These are phyloP conservation scores for Stictonetta naevosa DNA, from an alignment of 2,113 vertebrate genomes.

Conservation along the genomic window DNA sequence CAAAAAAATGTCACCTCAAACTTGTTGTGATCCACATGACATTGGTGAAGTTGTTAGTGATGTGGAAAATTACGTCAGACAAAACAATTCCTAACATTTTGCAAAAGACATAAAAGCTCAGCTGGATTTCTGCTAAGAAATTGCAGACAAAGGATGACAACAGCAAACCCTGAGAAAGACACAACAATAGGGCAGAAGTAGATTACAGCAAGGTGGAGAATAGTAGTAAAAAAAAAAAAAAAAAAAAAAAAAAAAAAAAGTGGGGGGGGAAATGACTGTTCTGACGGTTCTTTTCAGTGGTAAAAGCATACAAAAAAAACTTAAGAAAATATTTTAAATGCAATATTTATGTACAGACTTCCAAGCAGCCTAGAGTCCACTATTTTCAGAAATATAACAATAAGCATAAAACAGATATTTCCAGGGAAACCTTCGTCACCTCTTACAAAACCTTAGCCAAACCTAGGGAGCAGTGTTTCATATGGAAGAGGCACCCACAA, in stretches of 20 bases:
- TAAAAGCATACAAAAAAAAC: background rate
- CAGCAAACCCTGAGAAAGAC: background rate
- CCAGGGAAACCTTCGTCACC: background rate
- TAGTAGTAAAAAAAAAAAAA: background rate
- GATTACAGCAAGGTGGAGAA: background rate
- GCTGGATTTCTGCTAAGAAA: background rate
- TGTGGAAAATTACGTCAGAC: background rate
- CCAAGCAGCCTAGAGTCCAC: background rate
- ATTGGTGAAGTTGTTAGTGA: background rate
- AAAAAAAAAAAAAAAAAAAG: too few relatives aligned
- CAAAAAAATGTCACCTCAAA: background rate
- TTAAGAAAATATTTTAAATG: background rate
- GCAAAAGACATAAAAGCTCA: background rate
- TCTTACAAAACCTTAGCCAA: background rate
- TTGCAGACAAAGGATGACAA: background rate
- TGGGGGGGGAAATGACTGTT: background rate
- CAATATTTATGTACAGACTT: background rate
- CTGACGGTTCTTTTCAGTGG: background rate
- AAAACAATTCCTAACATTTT: background rate
- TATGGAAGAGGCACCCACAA: background rate
- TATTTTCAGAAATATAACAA: background rate
- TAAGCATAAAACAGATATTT: background rate
- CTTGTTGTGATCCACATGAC: background rate
- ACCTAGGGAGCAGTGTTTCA: background rate
- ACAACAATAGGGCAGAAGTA: background rate